Base-by-base conservation (phyloP, 92 coral and sea anemone genomes). In the Actinostola sp. region DNA sequence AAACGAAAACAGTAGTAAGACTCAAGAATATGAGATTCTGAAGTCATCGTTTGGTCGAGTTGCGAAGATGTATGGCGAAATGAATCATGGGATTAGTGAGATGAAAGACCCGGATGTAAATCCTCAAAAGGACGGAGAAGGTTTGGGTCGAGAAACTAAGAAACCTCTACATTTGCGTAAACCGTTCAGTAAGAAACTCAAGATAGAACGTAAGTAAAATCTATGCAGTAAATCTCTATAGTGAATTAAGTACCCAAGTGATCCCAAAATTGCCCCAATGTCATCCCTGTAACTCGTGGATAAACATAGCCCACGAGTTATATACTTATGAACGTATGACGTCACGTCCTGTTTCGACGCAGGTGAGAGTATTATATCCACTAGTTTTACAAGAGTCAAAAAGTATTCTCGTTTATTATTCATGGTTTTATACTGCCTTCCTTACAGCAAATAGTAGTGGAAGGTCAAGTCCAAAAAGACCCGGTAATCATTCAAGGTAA, bases 401-500 rank as follows among this genome's bases (percentile, higher is more conserved):
- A n/a, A n/a, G n/a, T n/a, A n/a, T n/a, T n/a, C n/a, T n/a, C n/a
- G n/a, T n/a, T n/a, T n/a, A n/a, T n/a, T n/a, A n/a, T n/a, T n/a
- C n/a, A n/a, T n/a, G n/a, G n/a, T n/a, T n/a, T n/a, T n/a, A n/a
- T n/a, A n/a, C n/a, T n/a, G n/a, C n/a, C n/a, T 4, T 48, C 54
- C 19, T 59, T 31, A 24, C 15, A 64, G 70, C 2, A 17, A 33
- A 64, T 2, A 44, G 33, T 29, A 64, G 38, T 44, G 70, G 54
- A 17, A 64, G 42, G 19, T 17, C 17, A 11, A 64, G 54, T 64
- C 70, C 51, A 1, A 64, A 64, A 64, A 21, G 70, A 43, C 20
- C 59, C 21, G 20, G 20, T 64, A 24, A 64, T 24, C 65, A 59
- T 16, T 28, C 35, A 15, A 64, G 70, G 70, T 64, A 64, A n/a